Percentiles rank a stretch among this genome's conserved stretches.
These are phyloP conservation scores for Heliopora coerulea DNA, from an alignment of 92 coral and sea anemone species.

Conservation along the genomic window DNA sequence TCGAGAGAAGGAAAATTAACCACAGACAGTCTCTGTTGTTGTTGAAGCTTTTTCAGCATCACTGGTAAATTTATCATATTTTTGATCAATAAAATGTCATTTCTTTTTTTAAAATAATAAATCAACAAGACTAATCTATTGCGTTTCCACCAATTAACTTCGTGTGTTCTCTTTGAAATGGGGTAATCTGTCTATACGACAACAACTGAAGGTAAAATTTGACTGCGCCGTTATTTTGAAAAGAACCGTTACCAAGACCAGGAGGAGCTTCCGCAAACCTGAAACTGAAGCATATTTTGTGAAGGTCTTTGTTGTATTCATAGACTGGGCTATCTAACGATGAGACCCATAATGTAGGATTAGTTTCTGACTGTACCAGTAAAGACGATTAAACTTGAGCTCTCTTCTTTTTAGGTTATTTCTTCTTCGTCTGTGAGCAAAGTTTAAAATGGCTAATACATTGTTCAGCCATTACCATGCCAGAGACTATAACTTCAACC, in stretches of 20 bases:
- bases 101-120: not conserved
- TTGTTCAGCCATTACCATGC: not conserved
- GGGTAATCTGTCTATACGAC: conserved; percentile 16
- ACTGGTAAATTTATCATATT: not conserved
- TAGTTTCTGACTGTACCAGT: too few species aligned
- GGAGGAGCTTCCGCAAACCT: not conserved
- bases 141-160: conserved; percentile 6
- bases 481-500: not conserved
- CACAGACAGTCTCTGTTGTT: too few species aligned
- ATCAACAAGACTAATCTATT: conserved; percentile 19
- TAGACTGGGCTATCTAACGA: too few species aligned
- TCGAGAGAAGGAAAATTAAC: too few species aligned
- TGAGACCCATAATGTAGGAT: too few species aligned
- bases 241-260: conserved; percentile 1
- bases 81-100: not conserved
- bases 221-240: conserved; percentile 3
- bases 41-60: too few species aligned
- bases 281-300: too few species aligned
- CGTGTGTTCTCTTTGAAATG: conserved; percentile 15
- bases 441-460: not conserved
- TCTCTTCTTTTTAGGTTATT: too few species aligned
- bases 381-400: too few species aligned
- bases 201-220: not conserved
- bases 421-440: too few species aligned
- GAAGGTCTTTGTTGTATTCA: too few species aligned